Base-by-base conservation (phyloP, 2,113 vertebrate species). In the Potamarius usumacintae region DNA sequence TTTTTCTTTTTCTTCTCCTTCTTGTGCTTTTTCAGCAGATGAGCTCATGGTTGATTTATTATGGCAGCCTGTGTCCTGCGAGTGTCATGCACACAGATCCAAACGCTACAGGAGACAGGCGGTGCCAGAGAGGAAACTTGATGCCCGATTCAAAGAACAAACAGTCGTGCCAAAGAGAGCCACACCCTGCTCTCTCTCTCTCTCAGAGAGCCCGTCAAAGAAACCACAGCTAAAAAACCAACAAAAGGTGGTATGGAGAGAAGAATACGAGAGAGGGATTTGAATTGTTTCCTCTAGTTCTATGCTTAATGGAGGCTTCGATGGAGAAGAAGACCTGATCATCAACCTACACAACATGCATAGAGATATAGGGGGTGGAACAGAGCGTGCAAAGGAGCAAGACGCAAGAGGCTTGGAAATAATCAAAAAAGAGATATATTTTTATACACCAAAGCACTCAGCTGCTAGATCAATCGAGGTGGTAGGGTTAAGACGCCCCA, bases 121-220 rank as follows among this genome's bases (percentile, higher is more conserved):
- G 34, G 42, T 87, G 80, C 69, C 80, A 79, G 60, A 7, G 72
- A 22, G 81, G 86, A 88, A 88, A 88, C 86, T 82, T 79, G 86
- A 88, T 78, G 86, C 86, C 71, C 50, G 14, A 76, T 74, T 67
- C 86, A 34, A 2, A 76, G 57, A 53, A 83, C 86, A 87, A 82
- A 87, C 48, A 81, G 48, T 18, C 57, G 7, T 76, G 50, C 57
- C 58, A 76, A 67, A 65, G 71, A 62, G 71, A 67, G 81, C 71
- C 86, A 83, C 86, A 42, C 86, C 86, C 86, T 77, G 79, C 22
- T 22, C 12, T 17, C 42, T 42, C 42, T 42, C 42, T 42, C 42
- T 42, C 42, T 42, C 42, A 42, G 42, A 42, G 20, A 20, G 53
- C 53, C 27, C 42, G n/a, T 52, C 67, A 82, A 76, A 87, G 67